These are phyloP conservation scores for Drosophila hamatofila DNA, from an alignment of 2,888 invertebrate genomes.

Conservation along the genomic window DNA sequence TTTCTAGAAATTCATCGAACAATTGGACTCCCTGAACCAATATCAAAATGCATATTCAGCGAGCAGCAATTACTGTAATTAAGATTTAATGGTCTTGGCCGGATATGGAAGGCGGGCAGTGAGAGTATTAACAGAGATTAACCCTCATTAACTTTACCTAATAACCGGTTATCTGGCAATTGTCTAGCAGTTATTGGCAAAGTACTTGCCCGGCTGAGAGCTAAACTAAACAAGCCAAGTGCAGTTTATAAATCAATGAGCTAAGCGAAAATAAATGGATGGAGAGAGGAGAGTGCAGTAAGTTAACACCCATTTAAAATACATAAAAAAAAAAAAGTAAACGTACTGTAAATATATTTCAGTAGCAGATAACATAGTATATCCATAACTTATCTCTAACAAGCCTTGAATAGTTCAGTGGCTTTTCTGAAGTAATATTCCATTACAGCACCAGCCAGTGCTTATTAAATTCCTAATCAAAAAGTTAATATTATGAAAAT, in stretches of 20 bases:
- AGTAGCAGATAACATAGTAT: slow-evolving; percentile 9
- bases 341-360: neutral
- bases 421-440: slow-evolving; percentile 17
- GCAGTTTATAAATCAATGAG: slow-evolving; percentile 37
- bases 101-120: slow-evolving; percentile 50
- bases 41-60: slow-evolving; percentile 44
- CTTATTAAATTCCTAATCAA: slow-evolving; percentile 13
- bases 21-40: slow-evolving; percentile 20
- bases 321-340: too few species aligned
- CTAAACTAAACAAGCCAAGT: slow-evolving; percentile 19
- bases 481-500: slow-evolving; percentile 8
- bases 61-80: slow-evolving; percentile 39
- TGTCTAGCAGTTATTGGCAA: slow-evolving; percentile 16
- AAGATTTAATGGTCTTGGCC: slow-evolving; percentile 42
- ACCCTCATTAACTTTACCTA: slow-evolving; percentile 16
- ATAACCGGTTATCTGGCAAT: slow-evolving; percentile 52
- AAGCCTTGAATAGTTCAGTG: slow-evolving; percentile 44
- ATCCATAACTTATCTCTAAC: slow-evolving; percentile 28
- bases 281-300: slow-evolving; percentile 7
- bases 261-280: slow-evolving; percentile 14
- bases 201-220: slow-evolving; percentile 7
- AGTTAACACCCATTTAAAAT: slow-evolving; percentile 1
- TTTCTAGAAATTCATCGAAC: slow-evolving; percentile 1
- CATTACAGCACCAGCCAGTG: slow-evolving; percentile 2
- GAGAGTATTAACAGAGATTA: slow-evolving; percentile 28